phyloP scores from a whole-genome alignment of 2,113 vertebrate genomes.

The Orycteropus afer region DNA sequence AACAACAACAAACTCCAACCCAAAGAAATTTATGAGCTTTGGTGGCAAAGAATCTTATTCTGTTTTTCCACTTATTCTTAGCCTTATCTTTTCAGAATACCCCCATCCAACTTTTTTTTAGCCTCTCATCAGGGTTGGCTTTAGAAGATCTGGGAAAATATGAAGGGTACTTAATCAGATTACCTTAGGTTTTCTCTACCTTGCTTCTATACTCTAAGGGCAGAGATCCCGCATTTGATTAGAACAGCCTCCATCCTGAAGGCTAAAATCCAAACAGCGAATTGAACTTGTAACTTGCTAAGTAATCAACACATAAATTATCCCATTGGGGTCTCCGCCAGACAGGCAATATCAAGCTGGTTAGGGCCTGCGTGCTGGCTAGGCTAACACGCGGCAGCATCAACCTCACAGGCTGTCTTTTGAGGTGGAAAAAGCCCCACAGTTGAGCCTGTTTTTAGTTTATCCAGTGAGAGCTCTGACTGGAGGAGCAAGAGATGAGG shows the following conservation, averaged over 20 bases:
- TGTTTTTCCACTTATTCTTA: not conserved
- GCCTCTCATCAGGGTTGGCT: not conserved
- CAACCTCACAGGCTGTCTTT: not conserved
- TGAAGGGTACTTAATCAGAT: not conserved
- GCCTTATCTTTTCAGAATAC: not conserved
- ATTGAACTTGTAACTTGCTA: not conserved
- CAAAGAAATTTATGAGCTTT: not conserved
- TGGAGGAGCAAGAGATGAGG: not conserved
- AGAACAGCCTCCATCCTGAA: not conserved
- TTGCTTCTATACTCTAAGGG: not conserved
- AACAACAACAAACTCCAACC: not conserved
- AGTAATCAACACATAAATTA: too few species aligned
- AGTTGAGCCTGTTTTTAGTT: not conserved
- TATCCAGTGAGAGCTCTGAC: not conserved
- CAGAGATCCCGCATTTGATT: not conserved
- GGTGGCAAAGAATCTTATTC: not conserved
- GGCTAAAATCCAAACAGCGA: not conserved
- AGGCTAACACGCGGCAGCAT: not conserved
- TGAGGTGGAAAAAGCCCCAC: not conserved
- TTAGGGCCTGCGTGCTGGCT: too few species aligned
- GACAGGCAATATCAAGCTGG: not conserved
- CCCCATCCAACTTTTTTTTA: not conserved
- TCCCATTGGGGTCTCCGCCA: not conserved
- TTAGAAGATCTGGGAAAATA: not conserved
- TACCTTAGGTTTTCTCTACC: not conserved